Evolutionary conservation across 2,888 invertebrate species (phyloP).

Genomic region (Plebejus anna): DNA sequence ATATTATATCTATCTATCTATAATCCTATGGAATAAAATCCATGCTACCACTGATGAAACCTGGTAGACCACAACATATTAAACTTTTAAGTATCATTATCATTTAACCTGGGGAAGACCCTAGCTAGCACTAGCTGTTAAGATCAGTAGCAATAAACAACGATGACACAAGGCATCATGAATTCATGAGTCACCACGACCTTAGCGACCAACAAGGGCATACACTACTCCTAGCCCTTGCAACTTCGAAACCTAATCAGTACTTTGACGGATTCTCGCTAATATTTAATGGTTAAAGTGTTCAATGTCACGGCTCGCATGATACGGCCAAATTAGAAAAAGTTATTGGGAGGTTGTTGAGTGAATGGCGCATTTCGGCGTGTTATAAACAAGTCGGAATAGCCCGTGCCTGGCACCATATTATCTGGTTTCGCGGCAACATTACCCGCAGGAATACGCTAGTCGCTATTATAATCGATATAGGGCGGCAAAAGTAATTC

Average conservation of each 20-base stretch:
- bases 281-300: slow-evolving; percentile 46
- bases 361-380: slow-evolving; percentile 58
- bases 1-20: too few relatives aligned
- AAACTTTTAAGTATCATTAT: background rate
- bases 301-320: slow-evolving; percentile 72
- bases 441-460: slow-evolving; percentile 60
- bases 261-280: slow-evolving; percentile 11
- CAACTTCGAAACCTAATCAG: slow-evolving; percentile 23
- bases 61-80: background rate
- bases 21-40: too few relatives aligned
- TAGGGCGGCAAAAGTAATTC: background rate
- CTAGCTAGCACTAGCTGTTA: background rate
- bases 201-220: background rate
- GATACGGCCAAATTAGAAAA: slow-evolving; percentile 69
- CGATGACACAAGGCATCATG: background rate
- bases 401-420: slow-evolving; percentile 58
- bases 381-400: slow-evolving; percentile 63
- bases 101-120: background rate
- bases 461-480: slow-evolving; percentile 73
- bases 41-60: too few relatives aligned
- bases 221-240: slow-evolving; percentile 8
- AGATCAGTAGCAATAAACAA: background rate
- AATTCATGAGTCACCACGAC: slow-evolving; percentile 13
- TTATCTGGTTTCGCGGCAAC: slow-evolving; percentile 48
- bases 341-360: slow-evolving; percentile 64